Conservation (phyloP, 2,888 invertebrate species). For the Orchesellides sinensis region DNA sequence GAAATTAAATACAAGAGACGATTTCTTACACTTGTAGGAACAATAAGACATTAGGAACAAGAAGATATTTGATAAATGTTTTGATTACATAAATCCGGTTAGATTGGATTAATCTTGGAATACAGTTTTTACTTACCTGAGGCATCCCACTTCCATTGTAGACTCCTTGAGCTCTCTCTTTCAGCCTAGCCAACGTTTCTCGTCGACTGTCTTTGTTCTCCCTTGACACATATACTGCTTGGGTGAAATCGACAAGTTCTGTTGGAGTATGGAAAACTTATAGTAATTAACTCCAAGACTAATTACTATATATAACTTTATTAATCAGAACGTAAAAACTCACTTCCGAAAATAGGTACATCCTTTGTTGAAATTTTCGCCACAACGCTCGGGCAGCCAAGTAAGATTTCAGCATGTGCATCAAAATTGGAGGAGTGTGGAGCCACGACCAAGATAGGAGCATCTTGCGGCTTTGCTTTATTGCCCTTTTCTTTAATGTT, state of each 20-base stretch:
- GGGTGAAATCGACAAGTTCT: constrained; percentile 95
- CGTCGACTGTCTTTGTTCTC: constrained; percentile 95
- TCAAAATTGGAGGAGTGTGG: constrained; percentile 96
- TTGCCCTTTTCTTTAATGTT: constrained; percentile 85
- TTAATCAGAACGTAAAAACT: constrained; percentile 76
- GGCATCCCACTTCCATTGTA: constrained; percentile 53
- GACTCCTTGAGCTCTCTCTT: constrained; percentile 87
- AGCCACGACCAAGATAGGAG: constrained; percentile 84
- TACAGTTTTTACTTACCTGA: constrained; percentile 1
- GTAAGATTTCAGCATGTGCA: constrained; percentile 68
- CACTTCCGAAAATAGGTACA: constrained; percentile 95
- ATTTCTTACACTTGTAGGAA: not conserved
- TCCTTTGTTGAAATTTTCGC: constrained; percentile 90
- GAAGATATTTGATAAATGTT: constrained; percentile 81
- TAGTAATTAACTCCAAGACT: not conserved
- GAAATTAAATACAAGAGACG: too few species aligned
- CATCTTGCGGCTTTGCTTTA: constrained; percentile 85
- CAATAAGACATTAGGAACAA: too few species aligned
- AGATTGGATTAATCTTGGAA: not conserved
- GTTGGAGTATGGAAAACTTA: constrained; percentile 75
- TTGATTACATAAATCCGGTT: not conserved
- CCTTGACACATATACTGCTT: constrained; percentile 95
- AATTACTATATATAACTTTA: not conserved
- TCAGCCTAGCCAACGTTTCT: constrained; percentile 82
- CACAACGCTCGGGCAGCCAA: constrained; percentile 80